Evolutionary conservation across 2,797 vertebrate species (phyloP).

Genomic region (Glyptemys insculpta): DNA sequence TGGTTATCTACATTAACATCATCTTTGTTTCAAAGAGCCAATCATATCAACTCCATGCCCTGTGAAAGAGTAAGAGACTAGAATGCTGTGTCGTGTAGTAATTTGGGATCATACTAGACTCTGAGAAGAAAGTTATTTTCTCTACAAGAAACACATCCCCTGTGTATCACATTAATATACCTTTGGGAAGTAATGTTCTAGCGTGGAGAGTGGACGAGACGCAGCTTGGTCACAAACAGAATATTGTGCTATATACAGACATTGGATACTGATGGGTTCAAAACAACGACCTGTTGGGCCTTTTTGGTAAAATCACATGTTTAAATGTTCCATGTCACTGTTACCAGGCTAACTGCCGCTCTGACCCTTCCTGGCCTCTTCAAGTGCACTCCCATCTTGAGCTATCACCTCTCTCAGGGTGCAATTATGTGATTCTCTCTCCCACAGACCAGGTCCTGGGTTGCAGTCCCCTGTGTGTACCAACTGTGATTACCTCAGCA

Average conservation of each 20-base stretch:
- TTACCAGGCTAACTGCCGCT: background rate
- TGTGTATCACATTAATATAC: background rate
- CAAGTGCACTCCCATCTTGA: background rate
- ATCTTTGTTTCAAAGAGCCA: too few relatives aligned
- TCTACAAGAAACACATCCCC: background rate
- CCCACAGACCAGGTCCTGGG: background rate
- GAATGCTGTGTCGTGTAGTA: background rate
- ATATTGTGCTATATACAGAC: background rate
- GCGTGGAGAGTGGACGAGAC: rapidly evolving
- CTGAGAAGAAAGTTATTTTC: background rate
- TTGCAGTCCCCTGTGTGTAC: background rate
- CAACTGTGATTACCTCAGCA: background rate
- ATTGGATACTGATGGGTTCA: background rate
- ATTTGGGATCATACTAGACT: background rate
- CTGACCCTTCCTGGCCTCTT: background rate
- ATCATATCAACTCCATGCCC: background rate
- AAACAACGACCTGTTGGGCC: background rate
- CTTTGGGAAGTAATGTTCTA: background rate
- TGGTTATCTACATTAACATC: background rate
- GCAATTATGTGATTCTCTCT: background rate
- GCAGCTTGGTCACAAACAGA: background rate
- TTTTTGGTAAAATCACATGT: background rate
- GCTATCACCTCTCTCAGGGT: background rate
- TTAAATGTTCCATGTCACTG: background rate
- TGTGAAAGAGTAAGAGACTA: background rate